Evolutionary conservation across 1,140 invertebrate genomes (phyloP), one percentile per base, ranked within the genome.

Genomic region (Phocides pigmalion): DNA sequence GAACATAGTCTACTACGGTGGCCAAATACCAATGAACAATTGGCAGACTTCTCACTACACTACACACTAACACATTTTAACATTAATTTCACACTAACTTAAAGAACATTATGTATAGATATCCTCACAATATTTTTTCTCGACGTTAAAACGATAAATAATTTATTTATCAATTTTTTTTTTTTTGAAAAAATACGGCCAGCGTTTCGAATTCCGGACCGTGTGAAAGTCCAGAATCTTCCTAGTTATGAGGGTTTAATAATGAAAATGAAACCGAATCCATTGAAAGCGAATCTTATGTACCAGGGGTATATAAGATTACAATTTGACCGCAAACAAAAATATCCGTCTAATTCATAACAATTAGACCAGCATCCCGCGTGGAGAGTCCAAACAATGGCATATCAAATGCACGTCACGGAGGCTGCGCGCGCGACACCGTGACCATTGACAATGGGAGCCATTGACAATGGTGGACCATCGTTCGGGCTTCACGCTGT

Each of bases 401-500:
- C 28, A 12, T 51, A 51, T 51, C 49, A 51, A 51, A 35, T 35
- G 25, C 28, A 51, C 47, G 49, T 51, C 49, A 51, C 49, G 49
- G 25, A 11, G 14, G n/a, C 16, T 39, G 35, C 16, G 50, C 17
- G 17, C 50, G 32, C 50, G n/a, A 11, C n/a, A 16, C 50, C 17
- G 50, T 53, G 50, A 53, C 50, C 32, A 53, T 53, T 39, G 32
- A 53, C 50, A 53, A 53, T 32, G 28, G 20, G 20, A n/a, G n/a
- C n/a, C n/a, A n/a, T n/a, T n/a, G n/a, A n/a, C n/a, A n/a, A n/a
- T 49, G 22, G 46, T 42, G 15, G 41, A 17, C 46, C 46, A 49
- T 32, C 16, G 5, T 39, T 39, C 32, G 22, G 20, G 14, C 20
- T 49, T 49, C 22, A 16, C 32, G 4, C 12, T 9, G 22, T 28